These are phyloP conservation scores for Shargacucullia verbasci DNA, from an alignment of 2,888 invertebrate genomes.

Conservation along the genomic window DNA sequence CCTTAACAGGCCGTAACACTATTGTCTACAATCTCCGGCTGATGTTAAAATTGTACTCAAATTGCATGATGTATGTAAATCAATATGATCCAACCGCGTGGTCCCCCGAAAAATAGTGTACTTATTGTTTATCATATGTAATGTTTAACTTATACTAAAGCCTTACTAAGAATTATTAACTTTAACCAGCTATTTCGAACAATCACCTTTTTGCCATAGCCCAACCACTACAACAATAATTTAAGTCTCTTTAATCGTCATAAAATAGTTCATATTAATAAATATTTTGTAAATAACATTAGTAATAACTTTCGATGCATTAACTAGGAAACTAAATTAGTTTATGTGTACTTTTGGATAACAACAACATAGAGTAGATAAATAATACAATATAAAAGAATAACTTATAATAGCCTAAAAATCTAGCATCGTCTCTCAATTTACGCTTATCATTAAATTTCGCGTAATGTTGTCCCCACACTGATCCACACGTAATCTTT, in stretches of 20 bases:
- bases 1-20: no score
- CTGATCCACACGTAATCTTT: constrained; percentile 12
- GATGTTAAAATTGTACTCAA: constrained; percentile 5
- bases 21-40: neutral
- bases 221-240: constrained; percentile 13
- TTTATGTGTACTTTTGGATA: constrained; percentile 8
- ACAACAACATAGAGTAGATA: neutral
- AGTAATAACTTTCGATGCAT: constrained; percentile 10
- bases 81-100: constrained; percentile 33
- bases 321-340: constrained; percentile 14
- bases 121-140: constrained; percentile 7
- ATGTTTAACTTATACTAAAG: constrained; percentile 13
- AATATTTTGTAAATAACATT: constrained; percentile 15
- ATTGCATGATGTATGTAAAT: constrained; percentile 3
- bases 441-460: constrained; percentile 1
- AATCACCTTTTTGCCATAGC: constrained; percentile 23
- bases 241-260: constrained; percentile 24
- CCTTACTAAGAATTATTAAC: constrained; percentile 7
- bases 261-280: constrained; percentile 30
- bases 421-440: constrained; percentile 6
- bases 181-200: constrained; percentile 3
- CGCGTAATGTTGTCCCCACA: constrained; percentile 6
- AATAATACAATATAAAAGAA: neutral
- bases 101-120: constrained; percentile 43
- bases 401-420: constrained; percentile 1